These are phyloP conservation scores for Penaeus japonicus DNA, from an alignment of 1,140 invertebrate genomes.

Conservation along the genomic window DNA sequence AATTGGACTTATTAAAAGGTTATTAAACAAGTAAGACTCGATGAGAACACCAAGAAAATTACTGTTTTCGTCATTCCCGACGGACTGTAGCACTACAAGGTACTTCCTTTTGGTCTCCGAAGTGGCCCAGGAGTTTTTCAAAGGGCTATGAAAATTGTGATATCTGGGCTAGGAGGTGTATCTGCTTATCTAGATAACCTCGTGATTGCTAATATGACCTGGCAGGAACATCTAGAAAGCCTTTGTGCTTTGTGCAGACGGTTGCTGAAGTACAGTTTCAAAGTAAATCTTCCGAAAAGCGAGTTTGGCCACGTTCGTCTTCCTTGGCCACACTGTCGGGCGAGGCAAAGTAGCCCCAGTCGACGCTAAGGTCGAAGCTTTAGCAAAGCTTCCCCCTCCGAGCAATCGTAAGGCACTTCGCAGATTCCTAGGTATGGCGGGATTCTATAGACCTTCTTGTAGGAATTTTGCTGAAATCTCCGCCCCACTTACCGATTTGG, in stretches of 20 bases:
- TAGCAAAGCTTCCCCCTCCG: not conserved
- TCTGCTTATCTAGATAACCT: not conserved
- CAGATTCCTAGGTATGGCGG: not conserved
- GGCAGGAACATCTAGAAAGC: not conserved
- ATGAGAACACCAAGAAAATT: not conserved
- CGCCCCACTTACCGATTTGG: not conserved
- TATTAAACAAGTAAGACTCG: not conserved
- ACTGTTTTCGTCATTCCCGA: not conserved
- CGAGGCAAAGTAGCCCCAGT: not conserved
- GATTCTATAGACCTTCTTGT: not conserved
- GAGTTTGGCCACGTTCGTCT: not conserved
- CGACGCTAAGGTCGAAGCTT: too few species aligned
- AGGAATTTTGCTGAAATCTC: not conserved
- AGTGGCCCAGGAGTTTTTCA: not conserved
- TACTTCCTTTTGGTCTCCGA: not conserved
- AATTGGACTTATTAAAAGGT: not conserved
- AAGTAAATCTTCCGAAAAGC: not conserved
- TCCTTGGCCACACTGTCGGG: not conserved
- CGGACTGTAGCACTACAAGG: not conserved
- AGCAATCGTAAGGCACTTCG: not conserved
- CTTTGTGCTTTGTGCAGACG: not conserved
- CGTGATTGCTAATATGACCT: not conserved
- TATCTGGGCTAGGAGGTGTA: not conserved
- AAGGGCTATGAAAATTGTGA: not conserved
- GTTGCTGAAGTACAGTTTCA: not conserved